Percentiles rank a stretch among this genome's conserved stretches.
Conservation (phyloP, 1,140 invertebrate species). For the Branchinecta lindahli region DNA sequence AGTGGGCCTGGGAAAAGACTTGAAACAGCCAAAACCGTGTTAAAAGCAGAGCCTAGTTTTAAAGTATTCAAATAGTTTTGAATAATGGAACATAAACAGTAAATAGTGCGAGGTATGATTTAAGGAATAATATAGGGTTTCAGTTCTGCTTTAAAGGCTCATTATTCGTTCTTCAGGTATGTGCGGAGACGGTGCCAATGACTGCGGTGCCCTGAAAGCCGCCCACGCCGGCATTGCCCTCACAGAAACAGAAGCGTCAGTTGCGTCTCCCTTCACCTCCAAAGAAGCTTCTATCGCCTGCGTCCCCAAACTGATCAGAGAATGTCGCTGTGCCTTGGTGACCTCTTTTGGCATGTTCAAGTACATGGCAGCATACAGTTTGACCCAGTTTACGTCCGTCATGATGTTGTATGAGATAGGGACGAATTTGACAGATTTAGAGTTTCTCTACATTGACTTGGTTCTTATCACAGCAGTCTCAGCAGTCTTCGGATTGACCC, state of each 20-base stretch:
- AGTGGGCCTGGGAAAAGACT: too few species aligned
- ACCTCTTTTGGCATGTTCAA: constrained; percentile 93
- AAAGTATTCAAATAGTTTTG: too few species aligned
- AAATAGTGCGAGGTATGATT: not conserved
- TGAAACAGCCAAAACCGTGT: too few species aligned
- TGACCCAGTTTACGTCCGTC: constrained; percentile 86
- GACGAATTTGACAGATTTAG: constrained; percentile 56
- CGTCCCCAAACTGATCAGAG: constrained; percentile 55
- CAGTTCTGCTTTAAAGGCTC: not conserved
- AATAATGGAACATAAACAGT: too few species aligned
- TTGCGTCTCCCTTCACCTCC: constrained; percentile 88
- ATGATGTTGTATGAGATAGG: constrained; percentile 71
- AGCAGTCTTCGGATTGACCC: constrained; percentile 56
- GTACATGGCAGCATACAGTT: constrained; percentile 88
- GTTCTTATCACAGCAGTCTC: constrained; percentile 64
- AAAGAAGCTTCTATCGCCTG: constrained; percentile 74
- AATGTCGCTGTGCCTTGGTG: constrained; percentile 75
- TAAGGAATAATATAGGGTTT: not conserved
- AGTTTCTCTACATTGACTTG: constrained; percentile 72
- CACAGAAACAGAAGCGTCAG: constrained; percentile 81
- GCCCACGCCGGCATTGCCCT: constrained; percentile 88
- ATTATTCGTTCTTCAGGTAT: constrained; percentile 42
- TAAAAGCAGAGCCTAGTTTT: too few species aligned
- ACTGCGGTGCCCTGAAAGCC: constrained; percentile 79
- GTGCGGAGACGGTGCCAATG: constrained; percentile 66